Evolutionary conservation across 2,888 invertebrate genomes (phyloP).

Genomic region (Drosophila sordidula): DNA sequence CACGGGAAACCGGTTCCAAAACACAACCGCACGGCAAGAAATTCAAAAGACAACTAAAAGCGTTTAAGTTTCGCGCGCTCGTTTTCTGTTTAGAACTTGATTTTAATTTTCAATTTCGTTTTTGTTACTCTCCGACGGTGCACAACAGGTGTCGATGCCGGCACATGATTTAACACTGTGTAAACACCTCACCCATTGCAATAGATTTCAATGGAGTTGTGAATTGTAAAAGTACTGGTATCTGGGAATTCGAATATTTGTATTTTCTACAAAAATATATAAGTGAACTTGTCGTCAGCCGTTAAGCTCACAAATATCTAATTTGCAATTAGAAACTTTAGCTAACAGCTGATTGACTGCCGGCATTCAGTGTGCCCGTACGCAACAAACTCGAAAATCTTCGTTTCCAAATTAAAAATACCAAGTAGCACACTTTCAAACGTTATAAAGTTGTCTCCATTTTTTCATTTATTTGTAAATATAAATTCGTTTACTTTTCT

Average conservation of each 20-base stretch:
- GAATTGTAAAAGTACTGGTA: background rate
- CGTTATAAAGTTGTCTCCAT: background rate
- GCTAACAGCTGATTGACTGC: slow-evolving; percentile 36
- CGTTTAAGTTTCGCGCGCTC: slow-evolving; percentile 48
- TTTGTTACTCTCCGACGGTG: slow-evolving; percentile 2
- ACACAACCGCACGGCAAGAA: slow-evolving; percentile 67
- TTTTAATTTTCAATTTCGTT: slow-evolving; percentile 40
- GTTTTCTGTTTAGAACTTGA: slow-evolving; percentile 54
- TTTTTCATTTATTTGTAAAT: background rate
- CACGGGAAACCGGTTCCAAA: slow-evolving; percentile 59
- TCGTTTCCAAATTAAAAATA: slow-evolving; percentile 2
- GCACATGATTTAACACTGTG: slow-evolving; percentile 16
- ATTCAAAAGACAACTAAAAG: slow-evolving; percentile 72
- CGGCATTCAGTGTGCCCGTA: slow-evolving; percentile 43
- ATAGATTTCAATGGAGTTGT: background rate
- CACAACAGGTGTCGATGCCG: slow-evolving; percentile 47
- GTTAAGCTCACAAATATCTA: slow-evolving; percentile 14
- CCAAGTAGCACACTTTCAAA: background rate
- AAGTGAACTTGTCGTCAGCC: background rate
- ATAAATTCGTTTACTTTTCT: background rate
- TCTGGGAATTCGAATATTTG: background rate
- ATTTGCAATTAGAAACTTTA: slow-evolving; percentile 4
- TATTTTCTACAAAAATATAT: background rate
- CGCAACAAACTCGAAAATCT: background rate
- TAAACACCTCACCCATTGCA: slow-evolving; percentile 1